A percentile compares a stretch with the other conserved stretches of the same genome.
Conservation (phyloP, 2,113 vertebrate species). For the Hymenochirus boettgeri region DNA sequence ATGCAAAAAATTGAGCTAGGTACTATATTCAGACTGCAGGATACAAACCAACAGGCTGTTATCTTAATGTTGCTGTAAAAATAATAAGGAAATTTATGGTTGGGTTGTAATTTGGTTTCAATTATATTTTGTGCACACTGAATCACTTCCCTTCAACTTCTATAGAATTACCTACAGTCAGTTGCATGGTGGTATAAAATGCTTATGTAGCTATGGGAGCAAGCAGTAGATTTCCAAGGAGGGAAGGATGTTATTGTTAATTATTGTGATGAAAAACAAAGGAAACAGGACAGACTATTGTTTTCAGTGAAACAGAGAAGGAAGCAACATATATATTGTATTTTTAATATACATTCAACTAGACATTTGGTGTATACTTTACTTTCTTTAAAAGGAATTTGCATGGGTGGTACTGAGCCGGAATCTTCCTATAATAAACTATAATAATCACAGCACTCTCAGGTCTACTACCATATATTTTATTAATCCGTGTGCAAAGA, state of each 20-base stretch:
- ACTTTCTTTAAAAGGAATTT: too few species aligned
- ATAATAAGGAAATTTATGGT: too few species aligned
- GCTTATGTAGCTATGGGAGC: neutral
- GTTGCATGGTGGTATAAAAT: neutral
- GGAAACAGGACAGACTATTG: conserved; percentile 6
- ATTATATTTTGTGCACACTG: too few species aligned
- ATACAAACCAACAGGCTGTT: neutral
- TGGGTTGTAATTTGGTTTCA: too few species aligned
- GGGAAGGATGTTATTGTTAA: conserved; percentile 30
- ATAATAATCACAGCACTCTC: too few species aligned
- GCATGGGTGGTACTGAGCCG: too few species aligned
- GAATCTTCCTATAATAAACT: too few species aligned
- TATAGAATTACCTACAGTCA: too few species aligned
- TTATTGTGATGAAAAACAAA: conserved; percentile 10
- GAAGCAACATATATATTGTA: neutral
- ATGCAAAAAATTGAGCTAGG: conserved; percentile 24
- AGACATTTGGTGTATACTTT: neutral
- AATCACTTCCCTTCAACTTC: too few species aligned
- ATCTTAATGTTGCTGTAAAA: too few species aligned
- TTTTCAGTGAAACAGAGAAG: neutral
- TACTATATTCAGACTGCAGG: neutral
- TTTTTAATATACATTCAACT: neutral
- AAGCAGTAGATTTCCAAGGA: conserved; percentile 1
- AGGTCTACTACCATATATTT: too few species aligned
- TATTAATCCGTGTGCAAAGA: too few species aligned